Evolutionary conservation across 2,797 vertebrate species (phyloP), one percentile per base, ranked within the genome.

Genomic region (Pyrrhura leucotis): DNA sequence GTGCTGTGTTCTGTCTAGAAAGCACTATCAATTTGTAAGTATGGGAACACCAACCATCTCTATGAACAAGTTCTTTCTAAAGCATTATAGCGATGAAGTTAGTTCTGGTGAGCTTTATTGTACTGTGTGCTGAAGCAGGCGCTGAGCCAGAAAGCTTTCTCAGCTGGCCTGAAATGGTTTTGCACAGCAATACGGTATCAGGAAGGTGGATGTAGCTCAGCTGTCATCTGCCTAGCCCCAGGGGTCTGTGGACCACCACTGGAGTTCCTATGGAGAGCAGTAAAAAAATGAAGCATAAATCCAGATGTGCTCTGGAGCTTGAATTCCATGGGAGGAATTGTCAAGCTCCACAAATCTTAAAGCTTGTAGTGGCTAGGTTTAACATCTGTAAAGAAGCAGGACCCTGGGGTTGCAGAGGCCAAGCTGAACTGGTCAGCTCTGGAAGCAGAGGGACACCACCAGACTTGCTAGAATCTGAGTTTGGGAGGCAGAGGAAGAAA

Each of bases 1-100:
- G 17, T 62, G 68, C 95, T 94, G 33, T 85, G 33, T 40, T 87
- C 93, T 91, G 63, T 90, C n/a, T 85, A 69, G 89, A 89, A 93
- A 93, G 67, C 39, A 66, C 42, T 90, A 69, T 42, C 82, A 14
- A 2, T 94, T 50, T 87, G 81, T 86, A 81, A 93, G 76, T 88
- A 94, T 95, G 96, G 92, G 53, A 85, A 39, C 82, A 12, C 3
- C 48, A 28, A 1, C 31, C 8, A 68, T 25, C 50, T 85, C 44
- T 35, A 2, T 9, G 53, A 66, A 14, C 0, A 8, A 50, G 16
- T 44, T 90, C 28, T 12, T 22, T 68, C 33, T 62, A 53, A 12
- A 44, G 72, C 9, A 0, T 56, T 78, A 11, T 54, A 1, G 0
- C 45, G 68, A 2, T n/a, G 42, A 21, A 47, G 53, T 77, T 79